phyloP scores from a whole-genome alignment of 2,888 invertebrate genomes.

The Ceraclea dissimilis region DNA sequence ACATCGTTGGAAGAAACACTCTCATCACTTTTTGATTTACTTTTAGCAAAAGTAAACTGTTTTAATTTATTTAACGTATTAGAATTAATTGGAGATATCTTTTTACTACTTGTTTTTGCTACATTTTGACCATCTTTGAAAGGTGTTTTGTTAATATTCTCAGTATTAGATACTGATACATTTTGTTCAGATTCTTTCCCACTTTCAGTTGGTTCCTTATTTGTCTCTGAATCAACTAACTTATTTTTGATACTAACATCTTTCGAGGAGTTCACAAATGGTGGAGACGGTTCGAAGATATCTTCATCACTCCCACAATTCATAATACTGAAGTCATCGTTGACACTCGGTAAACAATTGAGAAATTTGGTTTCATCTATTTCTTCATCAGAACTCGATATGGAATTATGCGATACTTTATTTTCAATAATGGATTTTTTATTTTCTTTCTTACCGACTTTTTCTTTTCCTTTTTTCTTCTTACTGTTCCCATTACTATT shows the following conservation, averaged over 20 bases:
- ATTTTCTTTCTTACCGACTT: neutral
- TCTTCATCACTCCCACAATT: slow-evolving; percentile 13
- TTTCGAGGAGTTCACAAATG: no score
- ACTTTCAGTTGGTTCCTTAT: no score
- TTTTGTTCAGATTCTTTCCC: no score
- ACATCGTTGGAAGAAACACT: no score
- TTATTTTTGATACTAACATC: no score
- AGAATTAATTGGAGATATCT: slow-evolving; percentile 16
- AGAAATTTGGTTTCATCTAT: slow-evolving; percentile 29
- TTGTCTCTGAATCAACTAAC: no score
- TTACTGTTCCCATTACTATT: slow-evolving; percentile 22
- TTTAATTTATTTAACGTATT: slow-evolving; percentile 22
- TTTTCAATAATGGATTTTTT: no score
- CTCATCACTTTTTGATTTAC: neutral
- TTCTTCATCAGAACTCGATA: slow-evolving; percentile 27
- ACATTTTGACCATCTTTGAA: neutral
- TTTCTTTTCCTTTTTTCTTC: slow-evolving; percentile 17
- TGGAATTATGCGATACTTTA: neutral
- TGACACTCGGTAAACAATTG: slow-evolving; percentile 43
- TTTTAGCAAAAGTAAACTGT: slow-evolving; percentile 27
- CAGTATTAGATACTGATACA: neutral
- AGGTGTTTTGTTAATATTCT: neutral
- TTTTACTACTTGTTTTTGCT: slow-evolving; percentile 12
- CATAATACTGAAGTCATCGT: slow-evolving; percentile 36
- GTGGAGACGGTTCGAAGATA: slow-evolving; percentile 16